These are phyloP conservation scores for Malachius bipustulatus DNA, from an alignment of 2,888 invertebrate species.

Conservation along the genomic window DNA sequence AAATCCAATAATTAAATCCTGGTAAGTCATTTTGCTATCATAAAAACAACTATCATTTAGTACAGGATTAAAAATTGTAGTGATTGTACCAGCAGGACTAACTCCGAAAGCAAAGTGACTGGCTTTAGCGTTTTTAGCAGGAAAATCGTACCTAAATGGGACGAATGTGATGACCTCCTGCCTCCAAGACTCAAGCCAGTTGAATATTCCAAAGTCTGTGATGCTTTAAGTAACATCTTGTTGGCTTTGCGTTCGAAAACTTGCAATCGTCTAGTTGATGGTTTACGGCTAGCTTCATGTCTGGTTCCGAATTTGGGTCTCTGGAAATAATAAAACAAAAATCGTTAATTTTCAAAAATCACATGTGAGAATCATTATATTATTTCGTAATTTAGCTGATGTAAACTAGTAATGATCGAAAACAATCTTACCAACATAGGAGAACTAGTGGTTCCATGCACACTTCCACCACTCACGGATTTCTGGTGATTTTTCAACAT, in stretches of 20 bases:
- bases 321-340: too few species aligned
- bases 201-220: constrained; percentile 69
- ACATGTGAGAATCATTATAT: too few species aligned
- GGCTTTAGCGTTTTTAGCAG: too few species aligned
- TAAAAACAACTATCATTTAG: too few species aligned
- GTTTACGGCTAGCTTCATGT: constrained; percentile 64
- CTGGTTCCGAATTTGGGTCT: constrained; percentile 57
- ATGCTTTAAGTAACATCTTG: constrained; percentile 70
- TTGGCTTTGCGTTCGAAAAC: constrained; percentile 73
- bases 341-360: too few species aligned
- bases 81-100: too few species aligned
- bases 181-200: constrained; percentile 68
- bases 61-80: too few species aligned
- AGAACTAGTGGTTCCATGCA: constrained; percentile 45
- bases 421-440: constrained; percentile 54
- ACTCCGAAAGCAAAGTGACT: too few species aligned
- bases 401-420: not conserved
- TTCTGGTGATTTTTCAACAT: constrained; percentile 70
- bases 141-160: constrained; percentile 31
- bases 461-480: constrained; percentile 63
- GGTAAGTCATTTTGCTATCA: too few species aligned
- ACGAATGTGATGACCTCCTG: constrained; percentile 40
- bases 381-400: too few species aligned
- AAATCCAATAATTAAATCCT: too few species aligned
- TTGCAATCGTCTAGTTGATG: constrained; percentile 70